These are phyloP conservation scores for Crotophaga sulcirostris DNA, from an alignment of 2,113 vertebrate species.

Conservation along the genomic window DNA sequence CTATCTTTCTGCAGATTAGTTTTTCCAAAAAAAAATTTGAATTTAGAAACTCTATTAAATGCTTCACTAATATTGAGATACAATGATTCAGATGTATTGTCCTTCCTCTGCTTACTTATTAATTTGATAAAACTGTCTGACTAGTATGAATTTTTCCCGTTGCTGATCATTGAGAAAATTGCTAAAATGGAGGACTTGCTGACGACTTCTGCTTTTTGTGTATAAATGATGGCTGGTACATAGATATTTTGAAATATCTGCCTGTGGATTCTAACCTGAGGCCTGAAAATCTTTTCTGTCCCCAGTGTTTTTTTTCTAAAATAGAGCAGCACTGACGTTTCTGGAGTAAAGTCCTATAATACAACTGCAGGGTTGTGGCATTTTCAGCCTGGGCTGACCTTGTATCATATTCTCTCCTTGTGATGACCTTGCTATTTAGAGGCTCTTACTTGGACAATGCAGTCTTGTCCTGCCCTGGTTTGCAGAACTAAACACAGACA, in stretches of 20 bases:
- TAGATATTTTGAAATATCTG: background rate
- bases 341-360: background rate
- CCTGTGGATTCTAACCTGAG: background rate
- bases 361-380: fast-evolving
- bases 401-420: background rate
- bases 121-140: background rate
- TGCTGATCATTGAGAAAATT: background rate
- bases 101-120: background rate
- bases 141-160: background rate
- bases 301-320: background rate
- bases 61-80: background rate
- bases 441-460: background rate
- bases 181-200: background rate
- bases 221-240: background rate
- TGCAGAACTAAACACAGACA: background rate
- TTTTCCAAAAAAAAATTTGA: background rate
- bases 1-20: background rate
- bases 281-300: background rate
- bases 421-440: background rate
- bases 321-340: background rate
- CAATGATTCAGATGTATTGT: background rate
- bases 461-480: background rate
- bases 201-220: background rate
- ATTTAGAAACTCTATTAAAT: background rate
- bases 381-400: background rate